Evolutionary conservation across 2,113 vertebrate genomes (phyloP).

Genomic region (Ictalurus punctatus): DNA sequence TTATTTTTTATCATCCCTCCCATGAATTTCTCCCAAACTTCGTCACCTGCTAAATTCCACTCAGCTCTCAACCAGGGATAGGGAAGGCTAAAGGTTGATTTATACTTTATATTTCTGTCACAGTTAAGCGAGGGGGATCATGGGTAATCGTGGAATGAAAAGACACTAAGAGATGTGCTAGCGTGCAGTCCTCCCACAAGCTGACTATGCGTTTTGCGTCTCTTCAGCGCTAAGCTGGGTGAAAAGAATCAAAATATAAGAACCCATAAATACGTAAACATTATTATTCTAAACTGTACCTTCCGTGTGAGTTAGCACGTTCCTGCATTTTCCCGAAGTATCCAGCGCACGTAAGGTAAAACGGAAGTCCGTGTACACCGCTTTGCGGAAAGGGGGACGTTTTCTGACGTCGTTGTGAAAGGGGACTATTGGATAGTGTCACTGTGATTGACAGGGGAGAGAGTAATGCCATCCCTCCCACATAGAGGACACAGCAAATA

Average conservation of each 20-base stretch:
- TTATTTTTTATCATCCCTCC: too few species aligned
- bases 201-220: background rate
- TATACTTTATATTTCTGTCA: background rate
- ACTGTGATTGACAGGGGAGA: background rate
- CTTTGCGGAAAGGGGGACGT: too few species aligned
- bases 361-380: too few species aligned
- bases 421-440: background rate
- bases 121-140: background rate
- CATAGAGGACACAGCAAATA: background rate
- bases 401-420: too few species aligned
- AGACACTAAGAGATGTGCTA: background rate
- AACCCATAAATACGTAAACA: too few species aligned
- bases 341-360: too few species aligned
- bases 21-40: background rate
- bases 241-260: too few species aligned
- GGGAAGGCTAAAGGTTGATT: background rate
- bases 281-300: too few species aligned
- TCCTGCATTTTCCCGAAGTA: too few species aligned
- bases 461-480: background rate
- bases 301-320: too few species aligned
- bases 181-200: background rate
- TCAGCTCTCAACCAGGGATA: background rate
- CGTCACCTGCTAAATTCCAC: background rate
- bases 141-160: background rate
- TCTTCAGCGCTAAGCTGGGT: background rate